These are phyloP conservation scores for Amiota communis DNA, from an alignment of 2,888 invertebrate genomes.

Conservation along the genomic window DNA sequence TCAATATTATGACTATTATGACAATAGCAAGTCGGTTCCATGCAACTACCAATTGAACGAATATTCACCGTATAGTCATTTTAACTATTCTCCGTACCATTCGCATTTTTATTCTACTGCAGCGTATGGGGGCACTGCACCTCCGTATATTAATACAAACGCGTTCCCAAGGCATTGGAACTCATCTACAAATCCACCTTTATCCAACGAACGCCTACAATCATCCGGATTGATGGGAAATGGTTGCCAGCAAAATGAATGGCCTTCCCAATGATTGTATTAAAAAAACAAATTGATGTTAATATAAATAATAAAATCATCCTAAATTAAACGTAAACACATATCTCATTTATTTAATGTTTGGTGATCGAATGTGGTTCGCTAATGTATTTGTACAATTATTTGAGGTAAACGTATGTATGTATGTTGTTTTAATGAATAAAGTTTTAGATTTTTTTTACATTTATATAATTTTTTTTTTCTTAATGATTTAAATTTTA, in stretches of 20 bases:
- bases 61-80: constrained; percentile 63
- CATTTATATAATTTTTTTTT: too few species aligned
- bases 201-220: constrained; percentile 55
- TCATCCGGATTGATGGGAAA: constrained; percentile 52
- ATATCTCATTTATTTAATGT: too few species aligned
- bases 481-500: too few species aligned
- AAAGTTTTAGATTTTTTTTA: too few species aligned
- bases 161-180: constrained; percentile 58
- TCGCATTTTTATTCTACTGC: constrained; percentile 60
- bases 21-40: constrained; percentile 57
- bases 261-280: constrained; percentile 52
- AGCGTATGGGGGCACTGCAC: constrained; percentile 53
- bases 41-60: constrained; percentile 62
- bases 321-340: background rate
- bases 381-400: too few species aligned
- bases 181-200: constrained; percentile 52
- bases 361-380: too few species aligned
- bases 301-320: constrained; percentile 7
- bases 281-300: background rate
- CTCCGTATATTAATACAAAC: constrained; percentile 57
- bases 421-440: too few species aligned
- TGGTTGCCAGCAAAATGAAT: constrained; percentile 55
- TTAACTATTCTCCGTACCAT: constrained; percentile 66
- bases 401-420: too few species aligned
- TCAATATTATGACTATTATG: constrained; percentile 62